Evolutionary conservation across 2,797 vertebrate species (phyloP).

Genomic region (Pseudotriccus pelzelni): DNA sequence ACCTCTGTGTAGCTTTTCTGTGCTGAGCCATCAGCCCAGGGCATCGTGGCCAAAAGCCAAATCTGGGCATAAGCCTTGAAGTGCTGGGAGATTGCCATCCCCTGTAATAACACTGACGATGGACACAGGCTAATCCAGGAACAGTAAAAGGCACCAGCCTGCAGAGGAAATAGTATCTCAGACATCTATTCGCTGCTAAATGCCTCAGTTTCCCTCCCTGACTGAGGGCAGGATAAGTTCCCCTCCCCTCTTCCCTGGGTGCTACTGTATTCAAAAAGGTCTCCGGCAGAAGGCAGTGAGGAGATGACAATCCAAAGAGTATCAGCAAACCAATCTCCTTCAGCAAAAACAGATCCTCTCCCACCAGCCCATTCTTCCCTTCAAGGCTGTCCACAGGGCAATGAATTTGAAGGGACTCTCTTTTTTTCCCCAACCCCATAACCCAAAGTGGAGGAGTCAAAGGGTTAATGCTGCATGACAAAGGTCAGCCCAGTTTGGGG

Average conservation of each 20-base stretch:
- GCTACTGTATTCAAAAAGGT: neutral
- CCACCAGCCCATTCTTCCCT: neutral
- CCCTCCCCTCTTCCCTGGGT: neutral
- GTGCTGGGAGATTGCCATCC: slow-evolving; percentile 22
- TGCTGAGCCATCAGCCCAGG: neutral
- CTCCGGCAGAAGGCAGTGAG: neutral
- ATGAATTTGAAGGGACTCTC: slow-evolving; percentile 42
- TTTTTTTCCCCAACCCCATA: neutral
- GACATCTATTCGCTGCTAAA: neutral
- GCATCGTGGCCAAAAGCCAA: neutral
- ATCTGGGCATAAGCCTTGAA: neutral
- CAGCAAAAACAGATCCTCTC: neutral
- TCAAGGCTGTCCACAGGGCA: neutral
- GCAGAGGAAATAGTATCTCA: neutral
- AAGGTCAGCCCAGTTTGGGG: slow-evolving; percentile 47
- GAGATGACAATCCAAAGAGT: neutral
- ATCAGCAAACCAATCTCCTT: neutral
- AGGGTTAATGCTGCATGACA: slow-evolving; percentile 53
- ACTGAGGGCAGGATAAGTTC: neutral
- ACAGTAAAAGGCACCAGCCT: neutral
- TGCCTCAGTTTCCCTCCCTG: neutral
- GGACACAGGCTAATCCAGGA: neutral
- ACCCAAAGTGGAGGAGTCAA: slow-evolving; percentile 23
- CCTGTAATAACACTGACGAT: neutral
- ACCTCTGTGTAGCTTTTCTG: neutral